Base-by-base conservation (phyloP, 2,113 vertebrate species). In the Chelonoidis abingdonii region DNA sequence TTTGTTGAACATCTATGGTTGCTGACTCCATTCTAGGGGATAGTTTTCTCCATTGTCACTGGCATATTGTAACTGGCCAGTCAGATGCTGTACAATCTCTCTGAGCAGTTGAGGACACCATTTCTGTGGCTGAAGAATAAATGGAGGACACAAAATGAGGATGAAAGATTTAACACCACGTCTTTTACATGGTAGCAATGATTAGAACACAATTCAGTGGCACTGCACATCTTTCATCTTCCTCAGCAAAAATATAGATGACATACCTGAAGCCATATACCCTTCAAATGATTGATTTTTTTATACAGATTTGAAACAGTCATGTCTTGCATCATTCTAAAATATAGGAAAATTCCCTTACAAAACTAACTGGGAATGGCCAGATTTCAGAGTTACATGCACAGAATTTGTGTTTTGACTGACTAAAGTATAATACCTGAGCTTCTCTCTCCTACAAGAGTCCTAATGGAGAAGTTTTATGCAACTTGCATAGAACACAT, bases 401-500 rank as follows among this genome's bases (percentile, higher is more conserved):
- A 3, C 93, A 87, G 72, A 95, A n/a, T 87, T 25, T 88, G 57
- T 72, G 17, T 81, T 88, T 49, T 80, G 69, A 62, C 38, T 81
- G 93, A 79, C 82, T 49, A n/a, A 0, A 0, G 62, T 95, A 94
- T 96, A 95, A 16, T 35, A 80, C 83, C 49, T n/a, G 84, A 93
- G 62, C 72, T 89, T 93, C 22, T 89, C 90, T 94, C 88, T 88
- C 69, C 65, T 92, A 84, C 86, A 96, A 83, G 93, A 96, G 93
- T 96, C 95, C 96, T 95, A 91, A 96, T 97, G 92, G 87, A 59
- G 59, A 81, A 92, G 93, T 97, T 97, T 97, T 97, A 94, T 96
- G 93, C 95, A 95, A 92, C 97, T 97, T 96, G 96, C 89, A 65
- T 97, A 96, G 97, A 97, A 96, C 87, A 93, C 96, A 96, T 96